Base-by-base conservation (phyloP, 2,888 invertebrate species). In the Pasiphila rectangulata region DNA sequence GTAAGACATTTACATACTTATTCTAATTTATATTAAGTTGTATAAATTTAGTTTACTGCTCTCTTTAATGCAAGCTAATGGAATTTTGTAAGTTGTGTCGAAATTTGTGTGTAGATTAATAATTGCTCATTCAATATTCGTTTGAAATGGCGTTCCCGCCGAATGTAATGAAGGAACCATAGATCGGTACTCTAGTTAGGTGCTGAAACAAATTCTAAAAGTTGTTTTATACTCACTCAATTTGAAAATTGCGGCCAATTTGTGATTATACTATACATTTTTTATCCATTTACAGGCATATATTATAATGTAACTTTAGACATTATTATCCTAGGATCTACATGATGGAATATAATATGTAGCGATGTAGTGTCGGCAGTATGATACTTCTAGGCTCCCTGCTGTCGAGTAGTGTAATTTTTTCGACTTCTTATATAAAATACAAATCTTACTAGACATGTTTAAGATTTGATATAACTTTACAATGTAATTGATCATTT, bases 251-350 rank as follows among this genome's bases (percentile, higher is more conserved):
- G 79, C 72, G 81, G 86, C 87, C 85, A 86, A 85, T 79, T 86
- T 82, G 84, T 76, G 69, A 81, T 76, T 78, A 78, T 73, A 71
- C 63, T 85, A 81, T 86, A 85, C 83, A 80, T 70, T 83, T 84
- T 84, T 79, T 84, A 84, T 81, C 82, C 79, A 75, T 86, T 83
- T 86, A 85, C 81, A 81, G 72, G 80, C 79, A 73, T 78, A 68
- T 46, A 68, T 46, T 47, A 72, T 77, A 80, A 73, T 72, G 68
- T 84, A 79, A 76, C 72, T 77, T 78, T 85, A 83, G 81, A 79
- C 51, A 64, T 46, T 48, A 46, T 43, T 41, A 49, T 44, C 69
- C 79, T 85, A 86, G 85, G 71, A 68, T 75, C 77, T 50, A 56
- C 50, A 53, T 51, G 25, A 38, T 16, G 23, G 35, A 48, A 36